Evolutionary conservation across 2,797 vertebrate species (phyloP), one percentile per base, ranked within the genome.

Genomic region (Gadopsis marmoratus): DNA sequence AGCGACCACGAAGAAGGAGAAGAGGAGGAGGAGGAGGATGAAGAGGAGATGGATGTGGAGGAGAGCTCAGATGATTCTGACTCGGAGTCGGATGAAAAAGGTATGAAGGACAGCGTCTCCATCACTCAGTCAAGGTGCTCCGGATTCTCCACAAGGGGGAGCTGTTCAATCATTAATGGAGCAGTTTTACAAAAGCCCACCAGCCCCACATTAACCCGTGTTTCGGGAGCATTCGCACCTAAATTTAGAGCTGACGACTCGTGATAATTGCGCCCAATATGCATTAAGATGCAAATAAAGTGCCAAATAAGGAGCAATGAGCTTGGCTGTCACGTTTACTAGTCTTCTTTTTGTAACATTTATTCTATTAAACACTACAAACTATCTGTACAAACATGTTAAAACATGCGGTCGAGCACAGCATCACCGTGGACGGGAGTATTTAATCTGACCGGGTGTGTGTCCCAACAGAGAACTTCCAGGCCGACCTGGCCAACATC

Each of bases 11-110:
- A 98, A 4, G 97, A 96, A n/a, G 95, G 94, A 33, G 98, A 97
- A 7, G 98, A 98, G 4, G 98, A 99, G 0, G 97, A 99, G 0
- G 97, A 99, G 0, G 93, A 94, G 3, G 98, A 98, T 0, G 97
- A 99, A 35, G 97, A 97, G 68, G 97, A 98, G 65, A 94, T 97
- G 90, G 97, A 99, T 79, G 97, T 95, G 74, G 97, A 97, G 31
- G 98, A 97, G 91, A 99, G 97, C 86, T 98, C 98, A 2, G 97
- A 98, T 65, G 98, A 99, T 47, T 97, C 98, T 0, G 98, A 99
- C 94, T 98, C 98, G 0, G 95, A 99, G 74, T 95, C 95, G 0
- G 98, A 99, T 86, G 98, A 99, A 86, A 99, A 99, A 96, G 98
- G 98, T 99, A 89, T 0, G 2, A 5, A n/a, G 7, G 17, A 1